Conservation (phyloP, 2,888 invertebrate species). For the Agonopterix alstromeriana region DNA sequence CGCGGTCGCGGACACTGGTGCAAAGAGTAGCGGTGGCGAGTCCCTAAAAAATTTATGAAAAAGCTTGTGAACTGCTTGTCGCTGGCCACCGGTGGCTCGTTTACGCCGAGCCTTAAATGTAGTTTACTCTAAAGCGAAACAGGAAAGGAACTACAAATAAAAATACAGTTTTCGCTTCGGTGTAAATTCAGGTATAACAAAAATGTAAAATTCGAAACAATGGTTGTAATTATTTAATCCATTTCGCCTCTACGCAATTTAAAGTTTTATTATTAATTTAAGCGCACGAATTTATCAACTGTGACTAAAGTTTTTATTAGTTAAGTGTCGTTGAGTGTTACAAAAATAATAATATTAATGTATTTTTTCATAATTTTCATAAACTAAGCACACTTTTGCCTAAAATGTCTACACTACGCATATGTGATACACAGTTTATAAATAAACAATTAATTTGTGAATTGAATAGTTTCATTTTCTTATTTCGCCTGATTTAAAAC, state of each 20-base stretch:
- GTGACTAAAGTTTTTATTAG: slow-evolving; percentile 39
- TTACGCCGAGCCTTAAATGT: no score
- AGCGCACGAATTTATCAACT: slow-evolving; percentile 68
- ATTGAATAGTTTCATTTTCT: slow-evolving; percentile 27
- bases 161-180: no score
- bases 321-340: slow-evolving; percentile 43
- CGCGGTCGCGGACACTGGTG: no score
- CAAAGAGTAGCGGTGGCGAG: no score
- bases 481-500: slow-evolving; percentile 51
- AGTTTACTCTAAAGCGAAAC: no score
- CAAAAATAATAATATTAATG: slow-evolving; percentile 23
- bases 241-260: slow-evolving; percentile 31
- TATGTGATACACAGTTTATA: slow-evolving; percentile 72
- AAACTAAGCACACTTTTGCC: slow-evolving; percentile 68
- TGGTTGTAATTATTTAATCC: slow-evolving; percentile 40
- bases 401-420: slow-evolving; percentile 68
- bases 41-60: no score
- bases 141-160: no score
- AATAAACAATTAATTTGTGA: slow-evolving; percentile 66
- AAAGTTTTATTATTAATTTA: slow-evolving; percentile 38
- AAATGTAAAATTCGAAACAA: slow-evolving; percentile 23
- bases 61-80: no score
- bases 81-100: no score
- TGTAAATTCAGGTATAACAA: no score
- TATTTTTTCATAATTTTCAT: slow-evolving; percentile 55